Evolutionary conservation across 2,888 invertebrate species (phyloP).

Genomic region (Callosobruchus maculatus): DNA sequence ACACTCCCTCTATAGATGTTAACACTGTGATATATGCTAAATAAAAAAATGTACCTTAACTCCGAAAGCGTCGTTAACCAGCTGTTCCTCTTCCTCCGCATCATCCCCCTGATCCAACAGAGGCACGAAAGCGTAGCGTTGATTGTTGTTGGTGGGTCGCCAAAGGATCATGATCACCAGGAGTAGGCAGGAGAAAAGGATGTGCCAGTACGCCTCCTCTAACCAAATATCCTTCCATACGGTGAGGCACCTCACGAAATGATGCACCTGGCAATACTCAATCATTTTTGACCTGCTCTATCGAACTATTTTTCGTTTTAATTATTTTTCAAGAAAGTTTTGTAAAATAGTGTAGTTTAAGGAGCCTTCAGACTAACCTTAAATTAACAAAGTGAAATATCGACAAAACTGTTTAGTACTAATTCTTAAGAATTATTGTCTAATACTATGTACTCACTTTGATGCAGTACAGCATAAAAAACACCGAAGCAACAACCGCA

Average conservation of each 20-base stretch:
- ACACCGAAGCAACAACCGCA: conserved; percentile 83
- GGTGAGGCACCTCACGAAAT: conserved; percentile 69
- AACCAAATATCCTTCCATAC: conserved; percentile 93
- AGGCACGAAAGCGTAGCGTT: conserved; percentile 91
- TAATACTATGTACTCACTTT: conserved; percentile 46
- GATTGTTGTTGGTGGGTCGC: conserved; percentile 94
- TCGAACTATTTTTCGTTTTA: no score
- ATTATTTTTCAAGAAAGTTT: no score
- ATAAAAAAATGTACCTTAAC: no score
- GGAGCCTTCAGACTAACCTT: no score
- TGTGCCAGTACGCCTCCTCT: conserved; percentile 94
- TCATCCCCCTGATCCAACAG: conserved; percentile 79
- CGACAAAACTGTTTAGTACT: no score
- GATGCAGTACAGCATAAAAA: conserved; percentile 92
- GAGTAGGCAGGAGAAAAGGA: conserved; percentile 83
- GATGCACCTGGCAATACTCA: conserved; percentile 59
- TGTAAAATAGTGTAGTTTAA: no score
- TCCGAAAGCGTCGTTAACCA: conserved; percentile 83
- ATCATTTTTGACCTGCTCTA: no score
- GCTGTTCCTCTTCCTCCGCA: conserved; percentile 74
- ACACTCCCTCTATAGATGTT: no score
- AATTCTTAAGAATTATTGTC: not conserved
- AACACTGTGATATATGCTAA: no score
- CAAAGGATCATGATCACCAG: conserved; percentile 92
- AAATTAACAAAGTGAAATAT: no score